Conservation (phyloP, 2,888 invertebrate species). For the Troides helena region DNA sequence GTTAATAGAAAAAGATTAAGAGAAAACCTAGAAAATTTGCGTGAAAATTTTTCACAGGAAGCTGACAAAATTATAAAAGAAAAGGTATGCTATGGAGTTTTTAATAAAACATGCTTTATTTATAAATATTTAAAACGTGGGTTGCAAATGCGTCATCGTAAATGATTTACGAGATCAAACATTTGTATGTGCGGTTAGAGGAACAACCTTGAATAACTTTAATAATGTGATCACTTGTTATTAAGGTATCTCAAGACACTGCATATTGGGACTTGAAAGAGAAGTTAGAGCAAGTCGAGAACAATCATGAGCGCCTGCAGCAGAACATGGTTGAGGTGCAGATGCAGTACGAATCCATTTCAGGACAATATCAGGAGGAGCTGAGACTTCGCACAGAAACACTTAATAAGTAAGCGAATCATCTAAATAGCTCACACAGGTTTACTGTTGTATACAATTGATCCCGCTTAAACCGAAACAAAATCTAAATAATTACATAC, state of each 20-base stretch:
- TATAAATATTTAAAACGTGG: too few relatives aligned
- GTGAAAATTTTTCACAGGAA: constrained; percentile 61
- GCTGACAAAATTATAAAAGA: constrained; percentile 63
- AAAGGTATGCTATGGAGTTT: constrained; percentile 45
- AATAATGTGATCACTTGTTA: neutral
- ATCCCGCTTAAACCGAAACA: too few relatives aligned
- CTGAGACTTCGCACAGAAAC: constrained; percentile 62
- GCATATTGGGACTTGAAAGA: constrained; percentile 68
- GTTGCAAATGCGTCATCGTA: too few relatives aligned
- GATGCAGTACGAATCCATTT: constrained; percentile 67
- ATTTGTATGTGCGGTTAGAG: neutral
- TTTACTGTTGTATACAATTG: too few relatives aligned
- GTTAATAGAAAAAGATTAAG: constrained; percentile 56
- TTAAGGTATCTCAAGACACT: constrained; percentile 67
- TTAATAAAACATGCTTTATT: neutral
- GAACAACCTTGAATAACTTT: neutral
- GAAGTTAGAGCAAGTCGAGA: constrained; percentile 55
- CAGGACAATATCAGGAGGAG: constrained; percentile 62
- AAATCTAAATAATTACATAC: too few relatives aligned
- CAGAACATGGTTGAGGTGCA: constrained; percentile 70
- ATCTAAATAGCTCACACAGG: too few relatives aligned
- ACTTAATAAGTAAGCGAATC: constrained; percentile 52
- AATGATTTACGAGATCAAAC: neutral
- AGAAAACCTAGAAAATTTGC: constrained; percentile 56
- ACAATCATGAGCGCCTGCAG: constrained; percentile 63